Conservation (phyloP, 2,113 vertebrate species). For the Siphamia tubifer region DNA sequence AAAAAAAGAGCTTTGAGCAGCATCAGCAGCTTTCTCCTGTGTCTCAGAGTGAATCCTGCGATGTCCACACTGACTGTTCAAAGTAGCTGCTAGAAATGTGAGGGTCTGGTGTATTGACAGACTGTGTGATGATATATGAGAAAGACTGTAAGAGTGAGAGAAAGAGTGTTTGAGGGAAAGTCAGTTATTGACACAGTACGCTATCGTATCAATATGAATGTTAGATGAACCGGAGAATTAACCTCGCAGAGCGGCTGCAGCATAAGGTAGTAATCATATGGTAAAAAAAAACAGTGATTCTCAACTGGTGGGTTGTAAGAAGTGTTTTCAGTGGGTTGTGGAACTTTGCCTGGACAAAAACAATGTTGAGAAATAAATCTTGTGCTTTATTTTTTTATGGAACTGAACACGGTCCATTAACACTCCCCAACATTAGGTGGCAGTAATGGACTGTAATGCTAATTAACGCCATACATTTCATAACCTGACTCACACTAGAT, state of each 20-base stretch:
- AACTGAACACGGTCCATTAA: too few species aligned
- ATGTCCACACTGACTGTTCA: conserved; percentile 11
- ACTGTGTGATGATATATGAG: conserved; percentile 4
- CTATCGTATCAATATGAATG: background rate
- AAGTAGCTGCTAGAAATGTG: conserved; percentile 10
- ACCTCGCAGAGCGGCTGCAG: background rate
- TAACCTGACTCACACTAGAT: too few species aligned
- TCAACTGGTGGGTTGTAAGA: too few species aligned
- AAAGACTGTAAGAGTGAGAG: background rate
- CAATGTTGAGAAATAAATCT: too few species aligned
- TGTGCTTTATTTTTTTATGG: too few species aligned
- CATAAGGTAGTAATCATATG: too few species aligned
- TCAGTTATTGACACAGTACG: background rate
- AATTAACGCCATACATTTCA: too few species aligned
- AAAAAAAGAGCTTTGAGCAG: background rate
- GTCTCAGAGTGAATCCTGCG: background rate
- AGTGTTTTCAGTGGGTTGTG: too few species aligned
- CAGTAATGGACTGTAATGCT: too few species aligned
- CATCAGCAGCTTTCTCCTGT: conserved; percentile 33
- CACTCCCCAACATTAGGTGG: too few species aligned
- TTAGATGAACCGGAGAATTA: background rate
- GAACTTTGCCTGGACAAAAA: too few species aligned
- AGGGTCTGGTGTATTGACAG: background rate
- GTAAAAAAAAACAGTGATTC: too few species aligned
- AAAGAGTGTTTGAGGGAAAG: background rate